phyloP scores from a whole-genome alignment of 2,888 invertebrate genomes.

The Hypomecis atomaria region DNA sequence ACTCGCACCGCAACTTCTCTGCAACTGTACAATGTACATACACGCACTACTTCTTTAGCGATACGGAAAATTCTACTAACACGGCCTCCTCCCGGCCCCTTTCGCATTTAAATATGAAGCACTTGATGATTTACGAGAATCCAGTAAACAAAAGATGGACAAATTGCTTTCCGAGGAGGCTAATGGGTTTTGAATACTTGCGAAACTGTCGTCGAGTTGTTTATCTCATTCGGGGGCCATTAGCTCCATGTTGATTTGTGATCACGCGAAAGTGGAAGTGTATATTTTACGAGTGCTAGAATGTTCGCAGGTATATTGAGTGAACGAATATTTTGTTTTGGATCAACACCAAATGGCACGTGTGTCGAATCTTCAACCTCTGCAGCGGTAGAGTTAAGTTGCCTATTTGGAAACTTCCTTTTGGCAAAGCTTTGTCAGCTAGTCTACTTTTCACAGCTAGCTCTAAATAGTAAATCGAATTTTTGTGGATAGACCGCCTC shows the following conservation, averaged over 20 bases:
- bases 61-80: constrained; percentile 25
- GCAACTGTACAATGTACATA: constrained; percentile 30
- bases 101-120: constrained; percentile 27
- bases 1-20: constrained; percentile 21
- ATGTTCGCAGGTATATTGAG: constrained; percentile 23
- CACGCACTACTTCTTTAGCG: constrained; percentile 32
- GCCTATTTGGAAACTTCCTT: constrained; percentile 24
- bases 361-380: constrained; percentile 14
- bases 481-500: neutral
- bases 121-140: constrained; percentile 34
- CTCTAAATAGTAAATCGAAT: neutral
- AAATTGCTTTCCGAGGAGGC: constrained; percentile 36
- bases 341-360: constrained; percentile 35
- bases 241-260: constrained; percentile 32
- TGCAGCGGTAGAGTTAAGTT: constrained; percentile 14
- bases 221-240: constrained; percentile 38
- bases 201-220: constrained; percentile 35
- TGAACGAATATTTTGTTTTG: constrained; percentile 24
- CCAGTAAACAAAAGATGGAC: constrained; percentile 36
- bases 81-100: constrained; percentile 15
- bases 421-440: constrained; percentile 7
- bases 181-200: constrained; percentile 45
- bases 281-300: constrained; percentile 29
- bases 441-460: constrained; percentile 7
- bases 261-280: constrained; percentile 24